Evolutionary conservation across 2,113 vertebrate genomes (phyloP), one percentile per base, ranked within the genome.

Genomic region (Nematolebias whitei): DNA sequence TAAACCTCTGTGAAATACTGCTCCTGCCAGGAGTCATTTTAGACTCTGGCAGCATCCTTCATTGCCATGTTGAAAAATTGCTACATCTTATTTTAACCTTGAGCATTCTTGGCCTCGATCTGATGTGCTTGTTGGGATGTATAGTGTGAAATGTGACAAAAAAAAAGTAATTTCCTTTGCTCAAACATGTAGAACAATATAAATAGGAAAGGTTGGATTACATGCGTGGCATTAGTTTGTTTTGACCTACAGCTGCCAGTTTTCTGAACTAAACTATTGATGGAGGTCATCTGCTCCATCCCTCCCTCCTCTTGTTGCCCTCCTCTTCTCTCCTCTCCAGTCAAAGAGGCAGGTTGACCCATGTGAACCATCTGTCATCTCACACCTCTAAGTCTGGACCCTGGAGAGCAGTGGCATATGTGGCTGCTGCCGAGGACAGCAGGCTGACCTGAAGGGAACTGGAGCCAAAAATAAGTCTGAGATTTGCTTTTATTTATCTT

Each of bases 291-390:
- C 51, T 29, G 35, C 70, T 63, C 38, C 57, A 44, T 60, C 56
- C 52, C 45, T 50, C 45, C 32, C 20, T 55, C 50, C 58, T 57
- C 71, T 78, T 71, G 74, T 65, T 55, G 55, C 66, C 38, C 53
- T 56, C 44, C 1, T 52, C 64, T 60, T 26, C 4, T 48, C 54
- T 76, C 66, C 58, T 43, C 39, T 78, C 52, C 14, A 60, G 66
- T 85, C 70, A 69, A 62, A 78, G 68, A 24, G 26, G 67, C 78
- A 80, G 77, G 83, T 77, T 87, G 85, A 90, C 88, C 86, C 78
- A 78, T 63, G 78, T 83, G 87, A 85, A 84, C 80, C 84, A 86
- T 89, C 86, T 89, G 88, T 85, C 87, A 76, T 50, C 63, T 83
- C 82, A 72, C 75, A 81, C 74, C 78, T 75, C 81, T 82, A 68